phyloP scores from a whole-genome alignment of 2,797 vertebrate species.

The Lerista edwardsae region DNA sequence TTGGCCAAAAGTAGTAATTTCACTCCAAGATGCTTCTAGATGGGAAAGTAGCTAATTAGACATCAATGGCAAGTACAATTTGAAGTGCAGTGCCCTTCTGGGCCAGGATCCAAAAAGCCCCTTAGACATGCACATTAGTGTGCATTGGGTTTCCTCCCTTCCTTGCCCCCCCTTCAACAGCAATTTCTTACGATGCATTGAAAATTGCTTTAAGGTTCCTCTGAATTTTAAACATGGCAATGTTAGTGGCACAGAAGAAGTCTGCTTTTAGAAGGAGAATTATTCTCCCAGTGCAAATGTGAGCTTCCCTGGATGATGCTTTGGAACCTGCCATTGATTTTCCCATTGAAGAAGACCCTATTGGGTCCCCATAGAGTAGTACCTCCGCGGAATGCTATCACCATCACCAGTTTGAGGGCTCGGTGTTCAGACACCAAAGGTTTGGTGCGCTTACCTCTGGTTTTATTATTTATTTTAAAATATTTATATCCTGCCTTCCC shows the following conservation, averaged over 20 bases:
- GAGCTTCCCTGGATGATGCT: neutral
- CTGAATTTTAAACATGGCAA: neutral
- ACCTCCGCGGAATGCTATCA: no score
- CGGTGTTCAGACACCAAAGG: no score
- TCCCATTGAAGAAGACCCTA: neutral
- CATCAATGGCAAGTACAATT: slow-evolving; percentile 53
- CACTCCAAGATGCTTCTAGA: slow-evolving; percentile 62
- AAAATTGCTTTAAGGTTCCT: neutral
- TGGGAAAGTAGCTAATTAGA: slow-evolving; percentile 54
- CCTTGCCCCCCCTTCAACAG: neutral
- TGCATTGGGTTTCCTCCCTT: no score
- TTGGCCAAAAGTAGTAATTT: slow-evolving; percentile 52
- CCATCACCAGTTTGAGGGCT: no score
- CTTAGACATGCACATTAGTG: neutral
- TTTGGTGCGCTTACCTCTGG: no score
- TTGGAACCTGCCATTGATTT: neutral
- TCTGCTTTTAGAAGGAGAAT: no score
- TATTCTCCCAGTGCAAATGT: neutral
- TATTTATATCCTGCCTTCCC: no score
- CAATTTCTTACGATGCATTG: neutral
- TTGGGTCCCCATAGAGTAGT: no score
- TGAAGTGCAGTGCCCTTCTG: slow-evolving; percentile 19
- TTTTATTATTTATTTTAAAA: no score
- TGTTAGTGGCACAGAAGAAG: no score
- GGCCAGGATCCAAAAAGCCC: neutral